These are phyloP conservation scores for Hormiphora californensis DNA, from an alignment of 37 sponge, comb jelly and placozoan genomes.

Conservation along the genomic window DNA sequence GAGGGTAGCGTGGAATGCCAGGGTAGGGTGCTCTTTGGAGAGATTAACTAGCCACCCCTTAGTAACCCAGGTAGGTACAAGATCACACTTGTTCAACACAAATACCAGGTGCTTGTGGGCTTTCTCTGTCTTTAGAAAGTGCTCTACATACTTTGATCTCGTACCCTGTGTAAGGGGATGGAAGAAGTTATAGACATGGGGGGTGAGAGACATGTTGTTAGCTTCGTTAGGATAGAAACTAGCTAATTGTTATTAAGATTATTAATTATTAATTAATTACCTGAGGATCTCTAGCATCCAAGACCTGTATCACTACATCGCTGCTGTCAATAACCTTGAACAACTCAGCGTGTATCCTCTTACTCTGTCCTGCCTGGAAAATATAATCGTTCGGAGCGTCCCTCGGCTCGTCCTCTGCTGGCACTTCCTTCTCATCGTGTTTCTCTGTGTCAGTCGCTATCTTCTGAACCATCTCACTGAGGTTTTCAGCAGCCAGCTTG, in stretches of 20 bases:
- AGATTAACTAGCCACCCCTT: constrained; percentile 79
- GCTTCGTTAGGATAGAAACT: background rate
- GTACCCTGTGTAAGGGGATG: constrained; percentile 62
- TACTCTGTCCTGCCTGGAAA: constrained; percentile 88
- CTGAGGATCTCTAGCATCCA: constrained; percentile 90
- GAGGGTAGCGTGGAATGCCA: constrained; percentile 95
- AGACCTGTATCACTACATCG: constrained; percentile 69
- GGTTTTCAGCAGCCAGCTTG: constrained; percentile 60
- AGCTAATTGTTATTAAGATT: no score
- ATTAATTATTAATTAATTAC: background rate
- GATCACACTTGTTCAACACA: constrained; percentile 96
- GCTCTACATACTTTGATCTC: constrained; percentile 81
- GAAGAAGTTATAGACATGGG: background rate
- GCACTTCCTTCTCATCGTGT: constrained; percentile 34
- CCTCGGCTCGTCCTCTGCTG: constrained; percentile 44
- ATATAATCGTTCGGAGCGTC: constrained; percentile 74
- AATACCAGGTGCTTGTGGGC: constrained; percentile 92
- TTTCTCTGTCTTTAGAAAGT: constrained; percentile 80
- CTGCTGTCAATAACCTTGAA: constrained; percentile 78
- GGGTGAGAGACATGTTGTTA: background rate
- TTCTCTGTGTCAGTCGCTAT: background rate
- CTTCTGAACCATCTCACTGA: constrained; percentile 59
- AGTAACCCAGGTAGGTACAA: constrained; percentile 96
- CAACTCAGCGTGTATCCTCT: constrained; percentile 91
- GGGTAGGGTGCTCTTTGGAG: constrained; percentile 85